Evolutionary conservation across 2,113 vertebrate species (phyloP).

Genomic region (Toxotes chatareus): DNA sequence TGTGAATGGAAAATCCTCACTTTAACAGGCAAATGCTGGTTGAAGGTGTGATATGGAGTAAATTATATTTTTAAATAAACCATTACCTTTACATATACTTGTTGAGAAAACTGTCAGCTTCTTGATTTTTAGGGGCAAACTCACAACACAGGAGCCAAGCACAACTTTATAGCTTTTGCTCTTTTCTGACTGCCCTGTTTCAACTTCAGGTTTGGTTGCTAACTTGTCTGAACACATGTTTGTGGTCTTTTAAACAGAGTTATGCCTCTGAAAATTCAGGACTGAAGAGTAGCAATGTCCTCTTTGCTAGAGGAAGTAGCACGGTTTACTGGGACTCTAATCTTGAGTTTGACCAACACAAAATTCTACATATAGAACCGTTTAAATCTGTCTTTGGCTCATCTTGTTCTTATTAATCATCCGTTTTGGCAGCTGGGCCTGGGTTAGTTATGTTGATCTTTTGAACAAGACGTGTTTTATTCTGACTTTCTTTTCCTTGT

Average conservation of each 20-base stretch:
- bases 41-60: neutral
- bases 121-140: neutral
- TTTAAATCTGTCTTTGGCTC: conserved; percentile 3
- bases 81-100: neutral
- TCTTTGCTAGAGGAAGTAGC: neutral
- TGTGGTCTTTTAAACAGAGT: neutral
- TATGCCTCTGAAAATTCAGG: neutral
- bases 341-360: conserved; percentile 10
- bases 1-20: neutral
- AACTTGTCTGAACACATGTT: conserved; percentile 32
- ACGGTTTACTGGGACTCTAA: neutral
- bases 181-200: neutral
- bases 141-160: neutral
- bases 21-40: neutral
- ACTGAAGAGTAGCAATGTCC: neutral
- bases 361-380: conserved; percentile 5
- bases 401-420: neutral
- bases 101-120: neutral
- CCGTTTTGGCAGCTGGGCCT: neutral
- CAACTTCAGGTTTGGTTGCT: neutral
- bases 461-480: neutral
- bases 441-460: neutral
- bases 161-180: neutral
- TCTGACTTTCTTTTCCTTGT: neutral
- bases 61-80: neutral